Conservation (phyloP, 2,113 vertebrate species). For the Pholis gunnellus region DNA sequence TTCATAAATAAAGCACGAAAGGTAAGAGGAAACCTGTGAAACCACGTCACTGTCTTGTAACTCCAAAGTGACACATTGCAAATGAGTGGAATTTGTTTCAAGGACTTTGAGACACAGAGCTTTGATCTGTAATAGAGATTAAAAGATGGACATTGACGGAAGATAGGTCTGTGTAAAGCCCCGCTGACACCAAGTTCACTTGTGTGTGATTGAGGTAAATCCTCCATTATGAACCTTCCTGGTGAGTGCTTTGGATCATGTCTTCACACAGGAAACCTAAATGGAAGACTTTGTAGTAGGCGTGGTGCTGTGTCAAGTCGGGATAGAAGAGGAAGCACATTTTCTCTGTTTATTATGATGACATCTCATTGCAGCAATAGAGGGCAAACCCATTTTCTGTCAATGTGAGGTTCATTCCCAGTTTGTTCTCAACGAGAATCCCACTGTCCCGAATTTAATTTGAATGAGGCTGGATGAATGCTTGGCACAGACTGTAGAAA, state of each 20-base stretch:
- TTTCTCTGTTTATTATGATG: background rate
- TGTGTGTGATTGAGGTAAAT: background rate
- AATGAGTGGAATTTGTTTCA: background rate
- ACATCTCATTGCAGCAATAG: background rate
- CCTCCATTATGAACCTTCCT: too few relatives aligned
- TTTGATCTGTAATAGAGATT: background rate
- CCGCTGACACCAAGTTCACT: background rate
- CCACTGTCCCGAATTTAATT: slow-evolving; percentile 13
- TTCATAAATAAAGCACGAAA: too few relatives aligned
- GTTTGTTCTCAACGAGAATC: background rate
- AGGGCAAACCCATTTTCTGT: background rate
- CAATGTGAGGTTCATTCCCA: background rate
- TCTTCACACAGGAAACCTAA: background rate
- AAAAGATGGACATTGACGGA: background rate
- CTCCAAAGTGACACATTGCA: background rate
- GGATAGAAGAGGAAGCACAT: background rate
- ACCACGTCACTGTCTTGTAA: background rate
- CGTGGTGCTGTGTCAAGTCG: background rate
- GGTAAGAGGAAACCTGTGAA: too few relatives aligned
- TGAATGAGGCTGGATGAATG: slow-evolving; percentile 31
- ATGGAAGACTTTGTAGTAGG: background rate
- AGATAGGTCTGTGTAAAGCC: background rate
- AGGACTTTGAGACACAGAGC: background rate
- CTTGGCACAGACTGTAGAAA: slow-evolving; percentile 14
- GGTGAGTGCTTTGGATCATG: background rate